These are phyloP conservation scores for Laticauda colubrina DNA, from an alignment of 2,113 vertebrate genomes.

Conservation along the genomic window DNA sequence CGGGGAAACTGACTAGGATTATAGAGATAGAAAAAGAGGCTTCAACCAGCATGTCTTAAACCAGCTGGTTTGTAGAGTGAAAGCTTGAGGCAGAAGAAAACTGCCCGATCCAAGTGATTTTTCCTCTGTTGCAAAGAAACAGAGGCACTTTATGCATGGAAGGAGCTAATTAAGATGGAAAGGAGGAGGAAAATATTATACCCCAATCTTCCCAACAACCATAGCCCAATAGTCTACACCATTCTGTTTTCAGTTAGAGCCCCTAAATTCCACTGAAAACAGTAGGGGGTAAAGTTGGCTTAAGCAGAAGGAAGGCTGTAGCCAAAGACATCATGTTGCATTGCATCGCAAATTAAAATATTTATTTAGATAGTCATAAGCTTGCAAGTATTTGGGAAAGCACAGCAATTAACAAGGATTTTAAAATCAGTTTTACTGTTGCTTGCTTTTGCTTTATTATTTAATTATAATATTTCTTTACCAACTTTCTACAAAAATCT, in stretches of 20 bases:
- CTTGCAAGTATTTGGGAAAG: not conserved
- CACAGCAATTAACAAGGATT: not conserved
- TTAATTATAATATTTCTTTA: not conserved
- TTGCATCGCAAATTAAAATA: not conserved
- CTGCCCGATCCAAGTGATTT: conserved; percentile 35
- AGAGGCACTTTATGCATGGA: not conserved
- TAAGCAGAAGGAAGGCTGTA: not conserved
- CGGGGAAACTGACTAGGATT: conserved; percentile 60
- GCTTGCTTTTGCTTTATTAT: not conserved
- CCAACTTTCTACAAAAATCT: not conserved
- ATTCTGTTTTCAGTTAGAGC: not conserved
- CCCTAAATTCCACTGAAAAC: conserved; percentile 4
- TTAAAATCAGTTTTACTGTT: not conserved
- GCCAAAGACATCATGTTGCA: not conserved
- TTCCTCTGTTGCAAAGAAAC: conserved; percentile 31
- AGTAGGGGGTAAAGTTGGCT: not conserved
- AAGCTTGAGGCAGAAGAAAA: conserved; percentile 49
- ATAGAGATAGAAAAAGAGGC: conserved; percentile 48
- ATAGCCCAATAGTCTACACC: not conserved
- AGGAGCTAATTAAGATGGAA: conserved; percentile 17
- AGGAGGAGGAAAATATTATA: conserved; percentile 21
- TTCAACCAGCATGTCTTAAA: conserved; percentile 39
- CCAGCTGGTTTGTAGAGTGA: conserved; percentile 55
- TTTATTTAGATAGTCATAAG: not conserved
- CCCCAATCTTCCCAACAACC: conserved; percentile 2